Evolutionary conservation across 1,140 invertebrate species (phyloP).

Genomic region (Chlorops oryzae): DNA sequence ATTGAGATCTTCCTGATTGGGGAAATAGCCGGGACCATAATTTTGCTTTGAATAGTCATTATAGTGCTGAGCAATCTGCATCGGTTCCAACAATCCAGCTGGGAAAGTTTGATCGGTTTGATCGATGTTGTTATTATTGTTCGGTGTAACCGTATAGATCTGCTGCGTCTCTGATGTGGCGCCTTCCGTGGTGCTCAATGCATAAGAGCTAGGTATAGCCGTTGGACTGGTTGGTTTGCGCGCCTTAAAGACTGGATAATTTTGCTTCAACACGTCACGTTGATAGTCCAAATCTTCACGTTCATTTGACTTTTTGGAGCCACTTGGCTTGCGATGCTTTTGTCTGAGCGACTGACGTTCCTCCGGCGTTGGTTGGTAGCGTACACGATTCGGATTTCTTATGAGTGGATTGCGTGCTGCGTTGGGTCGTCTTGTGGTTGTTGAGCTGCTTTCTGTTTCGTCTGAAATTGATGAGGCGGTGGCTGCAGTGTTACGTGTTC

Average conservation of each 20-base stretch:
- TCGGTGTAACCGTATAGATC: constrained; percentile 42
- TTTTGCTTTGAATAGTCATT: constrained; percentile 44
- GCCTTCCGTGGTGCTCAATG: constrained; percentile 29
- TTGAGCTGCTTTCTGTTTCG: constrained; percentile 29
- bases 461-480: constrained; percentile 14
- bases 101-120: constrained; percentile 27
- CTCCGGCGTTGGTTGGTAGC: constrained; percentile 42
- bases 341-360: constrained; percentile 34
- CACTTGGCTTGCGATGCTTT: constrained; percentile 27
- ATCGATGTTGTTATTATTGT: constrained; percentile 37
- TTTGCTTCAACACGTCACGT: constrained; percentile 56
- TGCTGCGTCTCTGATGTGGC: constrained; percentile 41
- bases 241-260: constrained; percentile 51
- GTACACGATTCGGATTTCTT: constrained; percentile 46
- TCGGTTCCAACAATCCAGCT: constrained; percentile 34
- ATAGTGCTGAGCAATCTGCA: constrained; percentile 45
- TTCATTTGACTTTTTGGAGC: constrained; percentile 32
- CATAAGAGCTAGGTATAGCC: constrained; percentile 39
- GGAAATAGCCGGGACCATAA: constrained; percentile 43
- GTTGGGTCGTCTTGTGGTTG: constrained; percentile 49
- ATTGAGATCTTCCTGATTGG: constrained; percentile 40
- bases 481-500: constrained; percentile 23
- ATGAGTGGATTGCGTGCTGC: constrained; percentile 35
- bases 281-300: constrained; percentile 52
- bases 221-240: constrained; percentile 37